Conservation (phyloP, 1,140 invertebrate genomes). For the Archegozetes longisetosus region DNA sequence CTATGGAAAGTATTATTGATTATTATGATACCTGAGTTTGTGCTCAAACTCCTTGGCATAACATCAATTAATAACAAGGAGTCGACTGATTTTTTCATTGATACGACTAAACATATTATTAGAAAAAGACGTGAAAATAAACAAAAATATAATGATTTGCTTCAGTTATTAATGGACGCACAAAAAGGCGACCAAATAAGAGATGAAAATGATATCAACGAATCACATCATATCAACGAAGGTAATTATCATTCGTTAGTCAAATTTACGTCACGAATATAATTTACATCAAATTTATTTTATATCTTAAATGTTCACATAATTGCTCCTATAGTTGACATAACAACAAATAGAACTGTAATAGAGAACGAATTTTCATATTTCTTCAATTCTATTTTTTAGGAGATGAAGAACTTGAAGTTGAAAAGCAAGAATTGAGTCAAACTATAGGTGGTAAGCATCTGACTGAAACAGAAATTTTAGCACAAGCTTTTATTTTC, state of each 20-base stretch:
- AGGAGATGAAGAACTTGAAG: slow-evolving; percentile 4
- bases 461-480: slow-evolving; percentile 6
- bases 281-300: no score
- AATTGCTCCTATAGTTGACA: no score
- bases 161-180: slow-evolving; percentile 21
- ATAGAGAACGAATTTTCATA: neutral
- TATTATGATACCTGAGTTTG: slow-evolving; percentile 6
- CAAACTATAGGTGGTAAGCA: slow-evolving; percentile 1
- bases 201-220: no score
- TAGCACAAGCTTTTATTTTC: slow-evolving; percentile 4
- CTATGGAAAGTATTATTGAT: no score
- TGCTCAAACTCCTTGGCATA: slow-evolving; percentile 14
- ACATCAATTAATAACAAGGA: slow-evolving; percentile 8
- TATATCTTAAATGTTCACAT: no score
- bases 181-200: slow-evolving; percentile 5
- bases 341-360: neutral
- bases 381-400: slow-evolving; percentile 2
- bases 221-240: no score
- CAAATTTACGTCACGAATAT: no score
- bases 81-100: slow-evolving; percentile 15
- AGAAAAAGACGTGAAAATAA: slow-evolving; percentile 13
- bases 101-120: slow-evolving; percentile 13
- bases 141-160: slow-evolving; percentile 17
- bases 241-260: no score
- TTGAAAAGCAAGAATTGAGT: neutral